phyloP scores from a whole-genome alignment of 1,140 invertebrate genomes.

The Drosophila eugracilis region DNA sequence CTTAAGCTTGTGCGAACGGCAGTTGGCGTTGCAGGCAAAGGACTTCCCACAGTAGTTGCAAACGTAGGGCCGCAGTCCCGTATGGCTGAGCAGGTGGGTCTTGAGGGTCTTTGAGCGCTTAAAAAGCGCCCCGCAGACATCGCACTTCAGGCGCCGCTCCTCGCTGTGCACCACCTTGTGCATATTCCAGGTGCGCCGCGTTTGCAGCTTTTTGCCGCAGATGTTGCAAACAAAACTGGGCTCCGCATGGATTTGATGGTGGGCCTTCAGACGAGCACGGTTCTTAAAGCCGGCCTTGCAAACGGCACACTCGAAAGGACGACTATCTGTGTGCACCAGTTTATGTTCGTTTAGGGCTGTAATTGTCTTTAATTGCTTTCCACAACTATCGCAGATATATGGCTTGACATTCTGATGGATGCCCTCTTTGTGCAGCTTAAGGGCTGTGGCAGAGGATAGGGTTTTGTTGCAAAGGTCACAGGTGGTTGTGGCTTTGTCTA shows the following conservation, averaged over 20 bases:
- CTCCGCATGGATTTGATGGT: conserved; percentile 84
- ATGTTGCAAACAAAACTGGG: conserved; percentile 85
- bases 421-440: conserved; percentile 81
- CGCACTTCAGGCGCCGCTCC: conserved; percentile 84
- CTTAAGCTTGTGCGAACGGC: conserved; percentile 85
- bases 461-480: conserved; percentile 83
- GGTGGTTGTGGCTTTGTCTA: conserved; percentile 24
- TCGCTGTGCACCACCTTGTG: conserved; percentile 85
- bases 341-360: conserved; percentile 85
- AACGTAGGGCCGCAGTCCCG: conserved; percentile 85
- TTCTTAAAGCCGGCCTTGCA: conserved; percentile 85
- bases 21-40: conserved; percentile 86
- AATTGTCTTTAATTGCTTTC: conserved; percentile 85
- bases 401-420: conserved; percentile 85
- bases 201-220: conserved; percentile 85
- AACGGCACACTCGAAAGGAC: conserved; percentile 85
- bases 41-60: conserved; percentile 85
- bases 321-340: conserved; percentile 85
- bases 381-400: conserved; percentile 85
- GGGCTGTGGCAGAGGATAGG: conserved; percentile 67
- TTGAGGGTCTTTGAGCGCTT: conserved; percentile 84
- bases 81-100: conserved; percentile 85
- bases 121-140: conserved; percentile 77
- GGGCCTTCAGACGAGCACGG: conserved; percentile 67
- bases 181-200: conserved; percentile 85